Evolutionary conservation across 1,140 invertebrate genomes (phyloP).

Genomic region (Hermatobates lingyangjiaoensis): DNA sequence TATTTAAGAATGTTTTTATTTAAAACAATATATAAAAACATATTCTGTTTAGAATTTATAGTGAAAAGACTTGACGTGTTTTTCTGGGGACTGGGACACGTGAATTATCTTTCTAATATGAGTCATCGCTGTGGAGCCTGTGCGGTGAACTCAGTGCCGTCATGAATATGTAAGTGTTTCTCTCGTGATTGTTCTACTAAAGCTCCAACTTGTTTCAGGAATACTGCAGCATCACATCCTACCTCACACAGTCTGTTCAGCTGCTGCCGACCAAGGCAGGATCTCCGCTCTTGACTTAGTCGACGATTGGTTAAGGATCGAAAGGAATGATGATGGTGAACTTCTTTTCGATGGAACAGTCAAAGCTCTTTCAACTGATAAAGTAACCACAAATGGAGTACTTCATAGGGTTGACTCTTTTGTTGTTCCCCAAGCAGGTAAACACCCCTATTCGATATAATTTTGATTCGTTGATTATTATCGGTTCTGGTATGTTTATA

Average conservation of each 20-base stretch:
- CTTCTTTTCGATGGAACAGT: slow-evolving; percentile 25
- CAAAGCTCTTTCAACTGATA: slow-evolving; percentile 27
- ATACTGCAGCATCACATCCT: slow-evolving; percentile 32
- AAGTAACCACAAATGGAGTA: slow-evolving; percentile 35
- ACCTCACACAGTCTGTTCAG: slow-evolving; percentile 32
- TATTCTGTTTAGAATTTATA: too few relatives aligned
- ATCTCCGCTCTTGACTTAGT: slow-evolving; percentile 24
- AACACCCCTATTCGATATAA: background rate
- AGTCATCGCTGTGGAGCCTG: too few relatives aligned
- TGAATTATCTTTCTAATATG: too few relatives aligned
- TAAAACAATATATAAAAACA: too few relatives aligned
- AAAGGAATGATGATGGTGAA: slow-evolving; percentile 24
- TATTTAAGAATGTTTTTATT: too few relatives aligned
- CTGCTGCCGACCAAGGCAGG: slow-evolving; percentile 22
- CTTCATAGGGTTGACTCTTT: slow-evolving; percentile 32
- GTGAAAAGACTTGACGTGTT: too few relatives aligned
- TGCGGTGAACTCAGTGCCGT: too few relatives aligned
- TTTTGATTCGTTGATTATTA: too few relatives aligned
- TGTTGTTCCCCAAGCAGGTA: slow-evolving; percentile 30
- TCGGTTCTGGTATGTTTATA: too few relatives aligned
- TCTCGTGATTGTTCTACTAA: too few relatives aligned
- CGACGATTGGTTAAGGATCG: slow-evolving; percentile 23
- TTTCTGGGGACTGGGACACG: too few relatives aligned
- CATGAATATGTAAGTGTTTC: too few relatives aligned
- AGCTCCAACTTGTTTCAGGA: slow-evolving; percentile 18